Base-by-base conservation (phyloP, 2,113 vertebrate genomes). In the Xiphophorus hellerii region DNA sequence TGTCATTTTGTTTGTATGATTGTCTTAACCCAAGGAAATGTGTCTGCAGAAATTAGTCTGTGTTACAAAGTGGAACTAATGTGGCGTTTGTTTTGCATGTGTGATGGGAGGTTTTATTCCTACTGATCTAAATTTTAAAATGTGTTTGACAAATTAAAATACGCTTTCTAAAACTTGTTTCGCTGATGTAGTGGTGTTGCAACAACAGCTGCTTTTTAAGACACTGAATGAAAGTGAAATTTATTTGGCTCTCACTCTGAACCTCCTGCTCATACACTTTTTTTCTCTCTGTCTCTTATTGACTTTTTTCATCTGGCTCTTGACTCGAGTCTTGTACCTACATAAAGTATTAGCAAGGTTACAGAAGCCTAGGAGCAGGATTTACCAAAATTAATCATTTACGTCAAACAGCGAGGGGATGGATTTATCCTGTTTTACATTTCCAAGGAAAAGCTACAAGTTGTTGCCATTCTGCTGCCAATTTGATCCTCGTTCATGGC, bases 381-480 rank as follows among this genome's bases (percentile, higher is more conserved):
- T 69, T 78, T n/a, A 58, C 51, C 51, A 58, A 20, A 58, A 58
- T 78, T 63, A 82, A 88, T 76, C 71, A 73, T 80, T 76, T 5
- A 81, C 80, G 66, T 73, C 72, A 51, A 70, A 30, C 65, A 76
- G 63, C 66, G 73, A 65, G 66, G 69, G 63, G 66, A 65, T 66
- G 62, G 80, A 74, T 83, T 86, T 71, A 80, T 54, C n/a, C 28
- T 70, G 66, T 80, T 62, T 37, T 76, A 77, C 76, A 76, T 44
- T 60, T 80, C 67, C 74, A 74, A 63, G 77, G 30, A 30, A 48
- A 72, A 31, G 69, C 69, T 66, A 62, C 71, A 80, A 78, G 74
- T 80, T 83, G 69, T 51, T 74, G 42, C 67, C 73, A 48, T 71
- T 74, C 61, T 81, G 78, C 27, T 35, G 71, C 70, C 66, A 77